Evolutionary conservation across 2,797 vertebrate genomes (phyloP).

Genomic region (Esox masquinongy): DNA sequence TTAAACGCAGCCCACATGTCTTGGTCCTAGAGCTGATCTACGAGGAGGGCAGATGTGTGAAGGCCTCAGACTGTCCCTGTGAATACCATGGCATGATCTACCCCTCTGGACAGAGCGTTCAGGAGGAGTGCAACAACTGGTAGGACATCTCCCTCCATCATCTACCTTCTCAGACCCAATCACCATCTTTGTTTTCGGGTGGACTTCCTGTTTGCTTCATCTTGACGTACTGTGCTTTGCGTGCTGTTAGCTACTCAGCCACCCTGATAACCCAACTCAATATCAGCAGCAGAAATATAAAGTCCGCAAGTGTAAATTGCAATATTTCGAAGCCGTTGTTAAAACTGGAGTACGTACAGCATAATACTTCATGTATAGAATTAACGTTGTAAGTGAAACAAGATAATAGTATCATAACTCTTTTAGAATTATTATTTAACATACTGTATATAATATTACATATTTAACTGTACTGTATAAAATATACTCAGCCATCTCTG

Average conservation of each 20-base stretch:
- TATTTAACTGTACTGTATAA: not conserved
- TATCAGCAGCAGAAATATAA: no score
- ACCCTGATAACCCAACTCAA: no score
- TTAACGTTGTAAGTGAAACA: not conserved
- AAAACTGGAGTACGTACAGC: no score
- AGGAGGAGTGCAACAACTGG: slow-evolving; percentile 95
- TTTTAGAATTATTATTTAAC: not conserved
- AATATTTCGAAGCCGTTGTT: no score
- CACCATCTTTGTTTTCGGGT: no score
- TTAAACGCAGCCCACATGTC: not conserved
- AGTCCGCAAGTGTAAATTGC: no score
- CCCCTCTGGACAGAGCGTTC: slow-evolving; percentile 82
- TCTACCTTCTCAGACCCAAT: not conserved
- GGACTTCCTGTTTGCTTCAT: no score
- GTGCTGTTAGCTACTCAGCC: no score
- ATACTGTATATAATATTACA: not conserved
- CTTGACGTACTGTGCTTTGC: no score
- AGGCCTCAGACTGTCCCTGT: slow-evolving; percentile 88
- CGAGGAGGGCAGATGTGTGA: slow-evolving; percentile 83
- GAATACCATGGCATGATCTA: slow-evolving; percentile 85
- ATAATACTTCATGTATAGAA: not conserved
- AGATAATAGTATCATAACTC: not conserved
- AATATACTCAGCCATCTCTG: not conserved
- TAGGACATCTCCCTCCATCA: slow-evolving; percentile 50
- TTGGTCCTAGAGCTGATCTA: slow-evolving; percentile 83